phyloP scores from a whole-genome alignment of 2,113 vertebrate genomes.

The Saccopteryx bilineata region DNA sequence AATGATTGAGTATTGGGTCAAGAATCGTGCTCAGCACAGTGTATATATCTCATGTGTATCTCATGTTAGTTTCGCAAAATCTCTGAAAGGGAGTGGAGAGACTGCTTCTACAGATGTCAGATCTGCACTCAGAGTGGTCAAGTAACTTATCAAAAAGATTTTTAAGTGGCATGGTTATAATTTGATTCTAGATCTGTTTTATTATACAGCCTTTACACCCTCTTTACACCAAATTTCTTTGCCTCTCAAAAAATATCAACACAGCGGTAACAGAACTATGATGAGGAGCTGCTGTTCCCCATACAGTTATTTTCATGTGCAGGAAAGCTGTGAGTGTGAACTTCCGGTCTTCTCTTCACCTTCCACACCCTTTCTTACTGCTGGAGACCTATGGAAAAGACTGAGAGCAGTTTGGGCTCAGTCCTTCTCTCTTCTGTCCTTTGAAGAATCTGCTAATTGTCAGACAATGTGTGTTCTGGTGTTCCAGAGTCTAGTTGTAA shows the following conservation, averaged over 20 bases:
- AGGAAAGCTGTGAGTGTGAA: neutral
- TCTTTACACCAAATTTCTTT: neutral
- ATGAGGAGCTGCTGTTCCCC: neutral
- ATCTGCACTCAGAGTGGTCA: neutral
- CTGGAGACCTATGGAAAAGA: neutral
- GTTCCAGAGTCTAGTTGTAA: neutral
- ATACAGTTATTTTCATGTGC: neutral
- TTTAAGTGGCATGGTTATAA: neutral
- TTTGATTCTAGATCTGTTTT: neutral
- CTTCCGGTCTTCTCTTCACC: neutral
- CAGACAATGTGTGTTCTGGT: neutral
- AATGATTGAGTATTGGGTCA: neutral
- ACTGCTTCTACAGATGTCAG: neutral
- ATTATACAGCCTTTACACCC: neutral
- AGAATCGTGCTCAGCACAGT: neutral
- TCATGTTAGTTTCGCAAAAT: neutral
- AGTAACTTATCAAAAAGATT: neutral
- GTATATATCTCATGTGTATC: neutral
- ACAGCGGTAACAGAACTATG: neutral
- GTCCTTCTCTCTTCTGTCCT: neutral
- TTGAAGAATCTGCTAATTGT: neutral
- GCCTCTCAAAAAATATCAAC: neutral
- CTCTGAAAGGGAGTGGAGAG: neutral
- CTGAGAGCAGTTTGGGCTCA: fast-evolving
- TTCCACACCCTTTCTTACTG: neutral